Percentiles rank a stretch among this genome's conserved stretches.
Conservation (phyloP, 1,140 invertebrate species). For the Ostrea denselamellosa region DNA sequence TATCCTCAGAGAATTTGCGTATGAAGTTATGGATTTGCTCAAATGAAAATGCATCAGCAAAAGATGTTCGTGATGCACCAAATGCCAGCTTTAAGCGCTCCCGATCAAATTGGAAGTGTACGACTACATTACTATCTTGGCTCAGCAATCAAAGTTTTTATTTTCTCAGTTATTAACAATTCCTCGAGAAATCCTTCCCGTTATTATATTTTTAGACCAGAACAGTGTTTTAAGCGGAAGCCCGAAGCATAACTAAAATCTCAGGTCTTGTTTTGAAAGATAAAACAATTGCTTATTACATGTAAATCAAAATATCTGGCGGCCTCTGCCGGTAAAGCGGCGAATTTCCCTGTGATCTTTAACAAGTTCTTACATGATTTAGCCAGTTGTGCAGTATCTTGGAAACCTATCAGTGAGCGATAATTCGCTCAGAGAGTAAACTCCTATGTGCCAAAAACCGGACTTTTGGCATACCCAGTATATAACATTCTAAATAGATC, state of each 20-base stretch:
- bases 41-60: too few species aligned
- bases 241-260: not conserved
- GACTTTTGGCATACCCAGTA: not conserved
- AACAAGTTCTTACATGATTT: not conserved
- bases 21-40: too few species aligned
- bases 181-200: not conserved
- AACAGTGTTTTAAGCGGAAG: not conserved
- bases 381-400: not conserved
- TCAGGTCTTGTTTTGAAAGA: not conserved
- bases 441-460: not conserved
- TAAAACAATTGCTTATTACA: conserved; percentile 40
- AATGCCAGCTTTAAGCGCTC: too few species aligned
- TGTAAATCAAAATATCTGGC: conserved; percentile 24
- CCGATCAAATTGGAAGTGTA: too few species aligned
- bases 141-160: not conserved
- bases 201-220: not conserved
- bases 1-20: too few species aligned
- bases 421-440: conserved; percentile 7
- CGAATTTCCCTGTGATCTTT: not conserved
- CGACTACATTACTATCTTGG: not conserved
- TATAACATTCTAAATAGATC: not conserved
- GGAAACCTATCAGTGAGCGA: not conserved
- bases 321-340: not conserved
- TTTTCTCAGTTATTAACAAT: not conserved
- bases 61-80: too few species aligned